Percentiles rank a stretch among this genome's conserved stretches.
phyloP scores from a whole-genome alignment of 2,113 vertebrate genomes.

The Balaeniceps rex region DNA sequence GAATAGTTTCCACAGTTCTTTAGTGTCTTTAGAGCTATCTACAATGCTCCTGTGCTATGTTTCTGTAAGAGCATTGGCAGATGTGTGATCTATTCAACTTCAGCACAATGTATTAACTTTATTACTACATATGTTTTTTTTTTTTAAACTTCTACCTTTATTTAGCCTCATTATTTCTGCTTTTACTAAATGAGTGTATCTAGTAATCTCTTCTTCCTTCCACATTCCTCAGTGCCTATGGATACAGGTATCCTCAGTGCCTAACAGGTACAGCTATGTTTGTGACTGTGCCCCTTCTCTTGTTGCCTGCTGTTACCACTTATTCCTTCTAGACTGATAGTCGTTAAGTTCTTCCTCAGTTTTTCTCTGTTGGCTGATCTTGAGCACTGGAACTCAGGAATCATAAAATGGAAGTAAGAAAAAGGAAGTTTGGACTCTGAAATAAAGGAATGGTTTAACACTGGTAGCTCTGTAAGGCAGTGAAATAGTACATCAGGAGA shows the following conservation, averaged over 20 bases:
- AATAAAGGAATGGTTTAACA: not conserved
- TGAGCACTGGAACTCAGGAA: not conserved
- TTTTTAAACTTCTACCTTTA: not conserved
- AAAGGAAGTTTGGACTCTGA: not conserved
- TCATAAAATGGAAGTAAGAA: not conserved
- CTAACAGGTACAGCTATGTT: not conserved
- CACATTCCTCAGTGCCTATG: not conserved
- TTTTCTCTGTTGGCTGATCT: not conserved
- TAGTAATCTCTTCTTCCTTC: not conserved
- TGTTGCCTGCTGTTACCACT: not conserved
- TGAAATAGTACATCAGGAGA: not conserved
- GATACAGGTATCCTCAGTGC: too few species aligned
- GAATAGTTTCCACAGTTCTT: not conserved
- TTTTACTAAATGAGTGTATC: not conserved
- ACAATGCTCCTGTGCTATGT: not conserved
- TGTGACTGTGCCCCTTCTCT: not conserved
- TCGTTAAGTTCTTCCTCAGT: not conserved
- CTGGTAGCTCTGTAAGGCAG: not conserved
- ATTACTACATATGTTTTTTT: not conserved
- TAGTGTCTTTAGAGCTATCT: not conserved
- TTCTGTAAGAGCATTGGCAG: not conserved
- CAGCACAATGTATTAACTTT: not conserved
- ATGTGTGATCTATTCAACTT: not conserved
- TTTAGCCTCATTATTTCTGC: not conserved
- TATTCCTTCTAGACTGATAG: not conserved